phyloP scores from a whole-genome alignment of 2,888 invertebrate genomes.

The Drosophila helvetica region DNA sequence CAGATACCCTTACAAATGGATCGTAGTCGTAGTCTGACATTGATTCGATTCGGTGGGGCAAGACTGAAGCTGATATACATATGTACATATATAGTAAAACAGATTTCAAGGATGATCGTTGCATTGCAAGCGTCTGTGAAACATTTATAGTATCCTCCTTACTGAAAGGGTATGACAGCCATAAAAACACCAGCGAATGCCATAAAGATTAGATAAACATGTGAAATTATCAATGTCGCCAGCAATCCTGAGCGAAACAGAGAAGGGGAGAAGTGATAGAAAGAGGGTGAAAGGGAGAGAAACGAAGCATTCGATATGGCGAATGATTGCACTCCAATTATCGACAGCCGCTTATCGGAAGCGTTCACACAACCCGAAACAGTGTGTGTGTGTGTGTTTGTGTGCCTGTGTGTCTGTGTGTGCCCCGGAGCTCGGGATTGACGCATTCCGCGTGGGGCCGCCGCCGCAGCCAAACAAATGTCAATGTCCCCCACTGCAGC shows the following conservation, averaged over 20 bases:
- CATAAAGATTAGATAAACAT: slow-evolving; percentile 75
- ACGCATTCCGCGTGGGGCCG: slow-evolving; percentile 28
- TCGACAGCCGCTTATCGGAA: slow-evolving; percentile 33
- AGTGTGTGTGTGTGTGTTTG: background rate
- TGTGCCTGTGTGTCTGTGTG: slow-evolving; percentile 1
- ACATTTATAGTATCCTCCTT: background rate
- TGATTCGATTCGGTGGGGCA: no score
- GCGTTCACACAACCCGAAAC: background rate
- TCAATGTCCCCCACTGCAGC: slow-evolving; percentile 35
- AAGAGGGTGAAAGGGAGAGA: background rate
- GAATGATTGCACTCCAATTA: slow-evolving; percentile 66
- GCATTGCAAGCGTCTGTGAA: background rate
- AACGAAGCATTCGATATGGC: slow-evolving; percentile 29
- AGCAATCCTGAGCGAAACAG: slow-evolving; percentile 1
- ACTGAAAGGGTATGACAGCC: slow-evolving; percentile 32
- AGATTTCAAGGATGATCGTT: no score
- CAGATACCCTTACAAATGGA: background rate
- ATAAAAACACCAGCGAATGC: slow-evolving; percentile 46
- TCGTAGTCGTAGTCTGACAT: no score
- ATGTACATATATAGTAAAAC: no score
- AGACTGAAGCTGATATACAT: no score
- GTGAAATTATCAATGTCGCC: slow-evolving; percentile 64
- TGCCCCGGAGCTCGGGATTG: slow-evolving; percentile 12
- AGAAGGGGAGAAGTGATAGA: slow-evolving; percentile 27
- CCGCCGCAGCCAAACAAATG: slow-evolving; percentile 28